These are phyloP conservation scores for Agrochola litura DNA, from an alignment of 2,888 invertebrate genomes.

Conservation along the genomic window DNA sequence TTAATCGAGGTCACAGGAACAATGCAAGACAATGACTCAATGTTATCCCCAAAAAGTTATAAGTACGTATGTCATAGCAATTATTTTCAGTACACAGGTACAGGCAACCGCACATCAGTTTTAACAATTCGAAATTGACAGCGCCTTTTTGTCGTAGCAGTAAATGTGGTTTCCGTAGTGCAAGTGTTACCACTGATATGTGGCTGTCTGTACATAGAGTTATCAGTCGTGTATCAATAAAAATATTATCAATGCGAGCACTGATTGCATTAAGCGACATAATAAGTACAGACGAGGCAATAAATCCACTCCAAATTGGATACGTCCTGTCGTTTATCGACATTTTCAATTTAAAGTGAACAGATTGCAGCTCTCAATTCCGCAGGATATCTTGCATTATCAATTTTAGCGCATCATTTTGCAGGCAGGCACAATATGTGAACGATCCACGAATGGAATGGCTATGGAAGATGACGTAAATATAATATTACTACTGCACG, in stretches of 20 bases:
- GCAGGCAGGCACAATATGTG: background rate
- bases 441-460: slow-evolving; percentile 2
- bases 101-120: background rate
- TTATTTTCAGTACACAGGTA: slow-evolving; percentile 7
- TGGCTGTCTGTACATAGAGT: background rate
- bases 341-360: slow-evolving; percentile 46
- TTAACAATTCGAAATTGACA: background rate
- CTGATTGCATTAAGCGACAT: slow-evolving; percentile 53
- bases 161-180: background rate
- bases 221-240: slow-evolving; percentile 45
- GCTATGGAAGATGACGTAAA: slow-evolving; percentile 8
- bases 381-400: slow-evolving; percentile 52
- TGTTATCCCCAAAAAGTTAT: slow-evolving; percentile 14
- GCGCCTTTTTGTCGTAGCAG: background rate
- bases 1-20: slow-evolving; percentile 55
- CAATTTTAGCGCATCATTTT: slow-evolving; percentile 45
- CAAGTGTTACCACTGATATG: background rate
- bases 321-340: slow-evolving; percentile 40
- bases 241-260: slow-evolving; percentile 46
- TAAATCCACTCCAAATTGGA: slow-evolving; percentile 57
- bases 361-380: slow-evolving; percentile 40
- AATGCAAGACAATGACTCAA: slow-evolving; percentile 32
- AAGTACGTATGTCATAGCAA: slow-evolving; percentile 19
- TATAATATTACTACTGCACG: slow-evolving; percentile 10
- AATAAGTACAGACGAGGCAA: slow-evolving; percentile 33